phyloP scores from a whole-genome alignment of 2,888 invertebrate species.

The Teleiodes luculella region DNA sequence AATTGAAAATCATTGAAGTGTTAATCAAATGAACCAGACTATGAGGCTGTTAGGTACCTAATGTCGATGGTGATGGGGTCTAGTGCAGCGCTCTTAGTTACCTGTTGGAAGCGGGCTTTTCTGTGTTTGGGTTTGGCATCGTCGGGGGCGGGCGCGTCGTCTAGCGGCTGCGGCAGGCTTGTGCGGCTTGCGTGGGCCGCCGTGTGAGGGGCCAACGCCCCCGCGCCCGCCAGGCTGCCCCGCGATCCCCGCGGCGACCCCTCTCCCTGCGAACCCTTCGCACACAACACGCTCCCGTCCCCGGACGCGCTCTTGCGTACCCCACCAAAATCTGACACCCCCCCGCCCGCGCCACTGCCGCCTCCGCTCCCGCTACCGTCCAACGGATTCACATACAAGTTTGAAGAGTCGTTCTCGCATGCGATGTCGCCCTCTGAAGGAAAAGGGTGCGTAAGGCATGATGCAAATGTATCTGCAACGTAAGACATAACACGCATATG shows the following conservation, averaged over 20 bases:
- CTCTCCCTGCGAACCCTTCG: constrained; percentile 76
- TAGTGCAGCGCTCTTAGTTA: constrained; percentile 38
- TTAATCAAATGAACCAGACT: neutral
- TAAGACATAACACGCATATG: constrained; percentile 74
- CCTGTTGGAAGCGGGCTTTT: constrained; percentile 92
- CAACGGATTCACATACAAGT: constrained; percentile 92
- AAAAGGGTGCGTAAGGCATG: constrained; percentile 97
- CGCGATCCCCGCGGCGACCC: constrained; percentile 68
- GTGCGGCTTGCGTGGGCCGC: constrained; percentile 55
- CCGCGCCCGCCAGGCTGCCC: constrained; percentile 62
- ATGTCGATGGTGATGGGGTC: neutral
- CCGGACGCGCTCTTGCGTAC: constrained; percentile 91
- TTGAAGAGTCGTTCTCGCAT: constrained; percentile 85
- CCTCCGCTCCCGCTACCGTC: constrained; percentile 78
- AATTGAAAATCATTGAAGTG: constrained; percentile 1
- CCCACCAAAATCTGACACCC: constrained; percentile 68
- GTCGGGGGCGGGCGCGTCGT: constrained; percentile 60
- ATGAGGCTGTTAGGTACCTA: neutral
- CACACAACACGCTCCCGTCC: constrained; percentile 84
- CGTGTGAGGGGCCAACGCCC: constrained; percentile 39
- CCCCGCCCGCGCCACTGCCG: constrained; percentile 39
- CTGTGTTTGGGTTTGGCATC: constrained; percentile 86
- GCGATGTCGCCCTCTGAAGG: constrained; percentile 90
- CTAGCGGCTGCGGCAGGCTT: constrained; percentile 62
- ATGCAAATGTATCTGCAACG: constrained; percentile 96